A percentile compares a stretch with the other conserved stretches of the same genome.
Conservation (phyloP, 64 coral and sea anemone species). For the Porites lutea region DNA sequence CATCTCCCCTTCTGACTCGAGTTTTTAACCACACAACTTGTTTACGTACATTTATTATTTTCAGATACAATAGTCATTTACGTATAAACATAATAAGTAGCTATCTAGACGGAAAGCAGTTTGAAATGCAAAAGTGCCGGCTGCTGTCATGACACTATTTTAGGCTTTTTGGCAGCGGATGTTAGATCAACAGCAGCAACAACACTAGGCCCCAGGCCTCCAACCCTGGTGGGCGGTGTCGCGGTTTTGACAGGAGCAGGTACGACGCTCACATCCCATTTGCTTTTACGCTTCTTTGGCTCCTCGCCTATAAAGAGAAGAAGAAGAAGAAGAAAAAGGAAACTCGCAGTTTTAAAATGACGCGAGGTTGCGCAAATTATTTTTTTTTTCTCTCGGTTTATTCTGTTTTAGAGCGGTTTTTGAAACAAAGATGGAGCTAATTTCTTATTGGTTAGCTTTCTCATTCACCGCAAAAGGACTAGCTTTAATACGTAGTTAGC, state of each 20-base stretch:
- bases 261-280: constrained; percentile 64
- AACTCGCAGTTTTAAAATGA: background rate
- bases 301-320: constrained; percentile 21
- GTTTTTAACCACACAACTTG: too few relatives aligned
- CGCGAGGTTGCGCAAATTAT: too few relatives aligned
- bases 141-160: constrained; percentile 26
- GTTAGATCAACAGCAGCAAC: background rate
- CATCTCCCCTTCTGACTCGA: too few relatives aligned
- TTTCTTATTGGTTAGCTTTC: too few relatives aligned
- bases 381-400: too few relatives aligned
- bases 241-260: constrained; percentile 46
- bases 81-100: background rate
- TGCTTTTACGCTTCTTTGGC: constrained; percentile 73
- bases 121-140: background rate
- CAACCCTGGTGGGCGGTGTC: constrained; percentile 51
- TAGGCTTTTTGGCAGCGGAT: constrained; percentile 73
- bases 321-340: background rate
- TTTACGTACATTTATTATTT: background rate
- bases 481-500: too few relatives aligned
- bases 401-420: too few relatives aligned
- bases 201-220: constrained; percentile 12
- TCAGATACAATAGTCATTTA: background rate
- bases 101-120: background rate
- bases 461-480: too few relatives aligned
- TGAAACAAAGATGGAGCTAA: too few relatives aligned